phyloP scores from a whole-genome alignment of 2,888 invertebrate genomes.

The Magallana nippona region DNA sequence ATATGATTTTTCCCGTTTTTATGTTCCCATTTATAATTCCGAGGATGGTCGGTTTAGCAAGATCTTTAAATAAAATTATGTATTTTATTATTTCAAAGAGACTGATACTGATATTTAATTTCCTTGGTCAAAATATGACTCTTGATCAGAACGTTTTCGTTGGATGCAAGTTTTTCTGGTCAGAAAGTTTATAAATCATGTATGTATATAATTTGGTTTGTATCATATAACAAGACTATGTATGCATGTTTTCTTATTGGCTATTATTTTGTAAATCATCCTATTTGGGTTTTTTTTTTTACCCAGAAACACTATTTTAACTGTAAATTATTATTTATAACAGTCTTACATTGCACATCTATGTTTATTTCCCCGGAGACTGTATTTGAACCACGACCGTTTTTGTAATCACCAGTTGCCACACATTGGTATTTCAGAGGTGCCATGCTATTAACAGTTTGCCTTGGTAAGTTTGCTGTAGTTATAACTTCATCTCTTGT shows the following conservation, averaged over 20 bases:
- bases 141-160: neutral
- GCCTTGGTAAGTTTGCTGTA: neutral
- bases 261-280: too few species aligned
- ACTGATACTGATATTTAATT: neutral
- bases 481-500: neutral
- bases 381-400: neutral
- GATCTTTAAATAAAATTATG: neutral
- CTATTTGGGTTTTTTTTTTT: too few species aligned
- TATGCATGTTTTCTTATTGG: too few species aligned
- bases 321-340: too few species aligned
- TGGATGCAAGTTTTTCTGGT: neutral
- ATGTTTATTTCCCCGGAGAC: too few species aligned
- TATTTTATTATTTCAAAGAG: neutral
- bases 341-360: too few species aligned
- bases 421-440: neutral
- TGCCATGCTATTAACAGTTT: neutral
- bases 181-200: too few species aligned
- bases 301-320: too few species aligned
- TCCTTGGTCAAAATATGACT: neutral
- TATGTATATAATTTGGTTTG: too few species aligned
- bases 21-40: neutral
- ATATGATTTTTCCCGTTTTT: neutral
- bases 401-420: neutral
- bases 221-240: too few species aligned
- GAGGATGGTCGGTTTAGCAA: neutral